These are phyloP conservation scores for Trichogramma evanescens DNA, from an alignment of 2,888 invertebrate species.

Conservation along the genomic window DNA sequence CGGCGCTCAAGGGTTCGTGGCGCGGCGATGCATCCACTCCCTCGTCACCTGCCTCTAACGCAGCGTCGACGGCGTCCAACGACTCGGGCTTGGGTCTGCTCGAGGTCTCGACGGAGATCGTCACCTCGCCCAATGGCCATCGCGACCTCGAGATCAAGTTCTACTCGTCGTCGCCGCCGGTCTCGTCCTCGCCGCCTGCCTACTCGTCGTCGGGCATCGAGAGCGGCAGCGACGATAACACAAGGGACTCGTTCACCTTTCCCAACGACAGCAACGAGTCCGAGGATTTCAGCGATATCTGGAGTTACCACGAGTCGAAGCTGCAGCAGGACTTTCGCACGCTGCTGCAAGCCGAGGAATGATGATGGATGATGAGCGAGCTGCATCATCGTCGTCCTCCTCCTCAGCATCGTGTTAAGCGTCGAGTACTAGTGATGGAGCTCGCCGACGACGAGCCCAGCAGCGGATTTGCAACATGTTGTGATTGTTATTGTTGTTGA, in stretches of 20 bases:
- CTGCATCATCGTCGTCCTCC: too few relatives aligned
- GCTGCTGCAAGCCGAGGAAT: constrained; percentile 43
- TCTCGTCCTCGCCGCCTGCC: background rate
- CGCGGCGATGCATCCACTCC: constrained; percentile 39
- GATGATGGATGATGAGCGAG: constrained; percentile 20
- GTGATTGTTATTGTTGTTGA: too few relatives aligned
- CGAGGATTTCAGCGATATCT: constrained; percentile 41
- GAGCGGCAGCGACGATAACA: constrained; percentile 12
- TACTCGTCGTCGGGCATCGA: constrained; percentile 55
- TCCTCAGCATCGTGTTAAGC: too few relatives aligned
- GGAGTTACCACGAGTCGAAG: constrained; percentile 45
- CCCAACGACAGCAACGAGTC: constrained; percentile 31
- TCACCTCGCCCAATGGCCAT: constrained; percentile 70
- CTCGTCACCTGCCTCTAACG: constrained; percentile 20
- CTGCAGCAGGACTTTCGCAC: constrained; percentile 44
- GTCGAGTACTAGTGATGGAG: background rate
- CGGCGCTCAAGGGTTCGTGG: constrained; percentile 32
- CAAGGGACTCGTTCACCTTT: constrained; percentile 19
- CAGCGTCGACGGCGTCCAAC: constrained; percentile 25
- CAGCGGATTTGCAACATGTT: too few relatives aligned
- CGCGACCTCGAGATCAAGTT: constrained; percentile 73
- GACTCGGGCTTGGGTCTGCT: constrained; percentile 47
- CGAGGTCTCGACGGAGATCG: constrained; percentile 71
- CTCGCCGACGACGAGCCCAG: background rate
- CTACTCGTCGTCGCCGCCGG: constrained; percentile 57